Percentiles rank a stretch among this genome's conserved stretches.
Evolutionary conservation across 2,888 invertebrate species (phyloP).

Genomic region (Onchidella celtica): DNA sequence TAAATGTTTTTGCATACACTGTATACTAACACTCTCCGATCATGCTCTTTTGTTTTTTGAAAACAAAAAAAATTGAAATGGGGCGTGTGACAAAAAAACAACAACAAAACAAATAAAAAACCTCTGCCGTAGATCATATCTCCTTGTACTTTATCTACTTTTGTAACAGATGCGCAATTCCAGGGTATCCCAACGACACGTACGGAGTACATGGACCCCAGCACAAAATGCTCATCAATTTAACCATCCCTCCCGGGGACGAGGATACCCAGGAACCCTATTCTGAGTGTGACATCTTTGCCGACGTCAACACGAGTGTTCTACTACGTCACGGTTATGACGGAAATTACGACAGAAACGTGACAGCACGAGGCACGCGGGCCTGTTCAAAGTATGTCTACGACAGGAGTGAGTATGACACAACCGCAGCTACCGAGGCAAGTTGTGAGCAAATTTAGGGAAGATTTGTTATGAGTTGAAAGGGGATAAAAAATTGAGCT

Average conservation of each 20-base stretch:
- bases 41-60: too few relatives aligned
- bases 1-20: too few relatives aligned
- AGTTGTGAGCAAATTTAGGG: too few relatives aligned
- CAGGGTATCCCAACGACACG: conserved; percentile 64
- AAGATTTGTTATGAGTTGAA: too few relatives aligned
- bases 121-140: too few relatives aligned
- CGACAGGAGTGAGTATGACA: conserved; percentile 43
- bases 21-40: too few relatives aligned
- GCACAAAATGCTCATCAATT: conserved; percentile 58
- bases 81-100: too few relatives aligned
- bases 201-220: conserved; percentile 56
- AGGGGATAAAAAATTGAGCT: too few relatives aligned
- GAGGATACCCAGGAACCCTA: neutral
- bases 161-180: conserved; percentile 63
- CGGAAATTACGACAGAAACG: neutral
- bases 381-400: conserved; percentile 51
- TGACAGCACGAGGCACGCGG: neutral
- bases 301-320: conserved; percentile 8
- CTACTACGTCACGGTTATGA: neutral
- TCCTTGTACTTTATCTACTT: neutral
- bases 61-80: too few relatives aligned
- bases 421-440: conserved; percentile 45
- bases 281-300: conserved; percentile 17
- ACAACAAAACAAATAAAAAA: too few relatives aligned
- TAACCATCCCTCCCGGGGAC: conserved; percentile 55